A percentile compares a stretch with the other conserved stretches of the same genome.
Conservation (phyloP, 2,113 vertebrate species). For the Saimiri boliviensis region DNA sequence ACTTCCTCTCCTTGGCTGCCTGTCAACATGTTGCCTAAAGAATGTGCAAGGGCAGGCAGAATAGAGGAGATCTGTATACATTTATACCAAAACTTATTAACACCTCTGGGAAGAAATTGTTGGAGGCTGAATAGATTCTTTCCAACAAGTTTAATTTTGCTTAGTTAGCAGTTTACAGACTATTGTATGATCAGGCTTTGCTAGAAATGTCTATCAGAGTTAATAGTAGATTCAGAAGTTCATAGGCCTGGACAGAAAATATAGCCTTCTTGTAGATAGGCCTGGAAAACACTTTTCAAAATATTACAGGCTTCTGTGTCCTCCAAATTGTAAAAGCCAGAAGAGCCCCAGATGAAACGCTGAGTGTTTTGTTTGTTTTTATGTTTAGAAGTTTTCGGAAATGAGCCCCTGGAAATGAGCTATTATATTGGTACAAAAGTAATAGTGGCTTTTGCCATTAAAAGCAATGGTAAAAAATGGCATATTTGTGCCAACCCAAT, state of each 20-base stretch:
- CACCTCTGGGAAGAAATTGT: background rate
- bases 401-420: background rate
- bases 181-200: background rate
- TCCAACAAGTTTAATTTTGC: background rate
- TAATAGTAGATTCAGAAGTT: background rate
- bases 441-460: no score
- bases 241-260: background rate
- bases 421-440: background rate
- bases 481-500: no score
- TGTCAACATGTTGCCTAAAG: background rate
- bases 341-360: background rate
- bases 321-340: background rate
- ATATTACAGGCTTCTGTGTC: no score
- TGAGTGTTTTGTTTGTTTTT: background rate
- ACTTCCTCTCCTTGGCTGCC: background rate
- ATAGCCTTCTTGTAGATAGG: background rate
- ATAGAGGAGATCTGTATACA: background rate
- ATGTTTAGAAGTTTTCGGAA: background rate
- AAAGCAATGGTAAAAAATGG: no score
- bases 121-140: background rate
- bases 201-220: background rate
- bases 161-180: background rate
- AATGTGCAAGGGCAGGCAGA: background rate
- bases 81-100: background rate
- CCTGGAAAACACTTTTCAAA: background rate